Conservation (phyloP, 2,888 invertebrate genomes). For the Machimus rusticus region DNA sequence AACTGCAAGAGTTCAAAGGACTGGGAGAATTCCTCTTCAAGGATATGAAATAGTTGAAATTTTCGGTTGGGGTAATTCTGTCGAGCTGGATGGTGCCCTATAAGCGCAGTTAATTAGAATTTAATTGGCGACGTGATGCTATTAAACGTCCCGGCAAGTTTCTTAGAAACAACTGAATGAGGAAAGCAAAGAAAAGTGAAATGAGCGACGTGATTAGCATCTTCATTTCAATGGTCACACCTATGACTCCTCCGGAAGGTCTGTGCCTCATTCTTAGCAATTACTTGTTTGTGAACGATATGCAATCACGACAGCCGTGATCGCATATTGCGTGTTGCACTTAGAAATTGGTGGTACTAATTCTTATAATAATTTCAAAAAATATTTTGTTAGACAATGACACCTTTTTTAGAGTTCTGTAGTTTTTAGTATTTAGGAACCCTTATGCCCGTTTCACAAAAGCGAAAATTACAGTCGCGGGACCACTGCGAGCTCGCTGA, state of each 20-base stretch:
- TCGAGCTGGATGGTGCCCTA: neutral
- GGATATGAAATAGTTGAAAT: neutral
- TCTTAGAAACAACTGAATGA: neutral
- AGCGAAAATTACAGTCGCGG: too few species aligned
- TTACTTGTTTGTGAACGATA: neutral
- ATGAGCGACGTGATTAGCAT: neutral
- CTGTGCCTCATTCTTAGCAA: neutral
- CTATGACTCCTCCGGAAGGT: neutral
- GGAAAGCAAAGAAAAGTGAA: slow-evolving; percentile 15
- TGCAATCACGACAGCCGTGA: neutral
- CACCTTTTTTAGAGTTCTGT: too few species aligned
- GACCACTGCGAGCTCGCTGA: too few species aligned
- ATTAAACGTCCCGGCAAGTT: neutral
- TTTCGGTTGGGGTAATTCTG: neutral
- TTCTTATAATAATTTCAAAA: neutral
- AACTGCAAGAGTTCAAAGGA: neutral
- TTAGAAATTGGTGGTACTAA: neutral
- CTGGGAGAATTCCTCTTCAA: neutral
- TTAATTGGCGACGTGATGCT: neutral
- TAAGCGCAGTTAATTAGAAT: neutral
- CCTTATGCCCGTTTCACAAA: too few species aligned
- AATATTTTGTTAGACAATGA: neutral
- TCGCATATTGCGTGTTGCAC: neutral
- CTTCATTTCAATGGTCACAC: neutral
- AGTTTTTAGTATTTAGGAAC: too few species aligned